Percentiles rank a stretch among this genome's conserved stretches.
Evolutionary conservation across 2,113 vertebrate species (phyloP).

Genomic region (Charadrius vociferus): DNA sequence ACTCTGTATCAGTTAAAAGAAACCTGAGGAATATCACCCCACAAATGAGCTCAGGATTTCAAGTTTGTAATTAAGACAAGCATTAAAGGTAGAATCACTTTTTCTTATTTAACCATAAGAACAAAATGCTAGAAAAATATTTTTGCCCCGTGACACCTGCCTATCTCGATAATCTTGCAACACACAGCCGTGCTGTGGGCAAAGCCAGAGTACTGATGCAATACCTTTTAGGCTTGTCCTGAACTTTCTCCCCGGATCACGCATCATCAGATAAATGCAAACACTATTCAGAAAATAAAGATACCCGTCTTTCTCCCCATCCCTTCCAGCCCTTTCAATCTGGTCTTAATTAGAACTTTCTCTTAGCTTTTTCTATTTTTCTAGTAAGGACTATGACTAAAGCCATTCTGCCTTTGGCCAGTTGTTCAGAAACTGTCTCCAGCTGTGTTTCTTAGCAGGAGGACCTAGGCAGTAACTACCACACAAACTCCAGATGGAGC

Average conservation of each 20-base stretch:
- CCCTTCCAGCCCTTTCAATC: neutral
- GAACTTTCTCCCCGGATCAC: neutral
- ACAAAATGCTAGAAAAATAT: neutral
- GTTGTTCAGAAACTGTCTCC: neutral
- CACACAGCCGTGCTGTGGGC: neutral
- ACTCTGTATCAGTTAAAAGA: neutral
- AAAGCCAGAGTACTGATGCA: neutral
- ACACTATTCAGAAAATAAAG: neutral
- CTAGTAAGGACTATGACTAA: neutral
- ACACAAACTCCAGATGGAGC: neutral
- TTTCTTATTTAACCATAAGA: neutral
- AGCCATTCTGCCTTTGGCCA: neutral
- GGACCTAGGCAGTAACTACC: neutral
- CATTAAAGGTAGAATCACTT: neutral
- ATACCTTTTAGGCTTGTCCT: neutral
- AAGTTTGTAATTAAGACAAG: neutral
- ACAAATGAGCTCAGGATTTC: neutral
- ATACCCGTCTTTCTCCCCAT: neutral
- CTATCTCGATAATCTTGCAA: neutral
- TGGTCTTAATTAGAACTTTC: neutral
- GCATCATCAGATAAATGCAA: neutral
- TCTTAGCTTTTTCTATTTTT: neutral
- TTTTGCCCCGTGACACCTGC: neutral
- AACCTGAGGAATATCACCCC: neutral
- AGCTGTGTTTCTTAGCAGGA: neutral